Conservation (phyloP, 2,888 invertebrate species). For the Erebia palarica region DNA sequence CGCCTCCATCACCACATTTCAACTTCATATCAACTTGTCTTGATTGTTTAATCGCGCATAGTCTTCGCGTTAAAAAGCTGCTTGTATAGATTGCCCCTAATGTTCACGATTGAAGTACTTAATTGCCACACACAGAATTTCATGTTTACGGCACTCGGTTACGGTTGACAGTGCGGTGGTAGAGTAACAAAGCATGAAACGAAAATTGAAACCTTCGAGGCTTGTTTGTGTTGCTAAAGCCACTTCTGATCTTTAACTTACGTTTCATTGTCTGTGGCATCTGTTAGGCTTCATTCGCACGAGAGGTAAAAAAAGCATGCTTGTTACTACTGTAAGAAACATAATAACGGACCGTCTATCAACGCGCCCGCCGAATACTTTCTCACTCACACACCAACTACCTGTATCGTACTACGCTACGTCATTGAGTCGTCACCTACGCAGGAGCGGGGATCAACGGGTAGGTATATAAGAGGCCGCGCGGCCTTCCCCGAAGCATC, state of each 20-base stretch:
- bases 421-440: no score
- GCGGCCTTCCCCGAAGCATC: no score
- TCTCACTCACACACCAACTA: no score
- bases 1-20: no score
- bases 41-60: background rate
- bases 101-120: slow-evolving; percentile 25
- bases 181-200: slow-evolving; percentile 13
- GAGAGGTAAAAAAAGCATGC: background rate
- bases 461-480: no score
- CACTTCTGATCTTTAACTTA: background rate
- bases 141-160: slow-evolving; percentile 21
- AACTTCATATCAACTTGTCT: background rate
- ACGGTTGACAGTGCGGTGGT: slow-evolving; percentile 4
- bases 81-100: background rate
- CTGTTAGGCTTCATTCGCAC: background rate
- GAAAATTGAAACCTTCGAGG: slow-evolving; percentile 21
- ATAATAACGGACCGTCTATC: no score
- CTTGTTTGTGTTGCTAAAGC: slow-evolving; percentile 12
- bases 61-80: background rate
- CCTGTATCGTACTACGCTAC: no score
- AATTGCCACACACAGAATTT: slow-evolving; percentile 26
- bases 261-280: background rate
- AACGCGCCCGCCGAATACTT: no score
- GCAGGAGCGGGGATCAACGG: no score
- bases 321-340: no score